Evolutionary conservation across 2,113 vertebrate species (phyloP).

Genomic region (Manacus vitellinus): DNA sequence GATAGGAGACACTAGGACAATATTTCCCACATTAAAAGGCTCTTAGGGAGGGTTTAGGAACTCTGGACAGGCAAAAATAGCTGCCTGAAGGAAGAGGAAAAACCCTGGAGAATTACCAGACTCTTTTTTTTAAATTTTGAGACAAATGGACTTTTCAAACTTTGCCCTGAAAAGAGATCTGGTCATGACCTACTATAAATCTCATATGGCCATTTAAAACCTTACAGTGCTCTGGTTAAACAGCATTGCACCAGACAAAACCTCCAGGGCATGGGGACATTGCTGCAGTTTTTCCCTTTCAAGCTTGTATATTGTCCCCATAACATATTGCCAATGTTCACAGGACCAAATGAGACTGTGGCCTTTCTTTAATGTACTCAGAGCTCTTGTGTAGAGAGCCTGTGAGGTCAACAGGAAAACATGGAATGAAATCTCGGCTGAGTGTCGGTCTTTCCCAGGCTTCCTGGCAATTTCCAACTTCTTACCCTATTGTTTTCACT

Average conservation of each 20-base stretch:
- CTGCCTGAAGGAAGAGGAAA: conserved; percentile 56
- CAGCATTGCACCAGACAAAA: conserved; percentile 57
- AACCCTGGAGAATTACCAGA: conserved; percentile 54
- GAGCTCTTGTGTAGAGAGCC: conserved; percentile 43
- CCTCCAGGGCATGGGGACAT: conserved; percentile 58
- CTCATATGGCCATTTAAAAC: conserved; percentile 57
- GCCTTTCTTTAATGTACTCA: conserved; percentile 64
- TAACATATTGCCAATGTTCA: conserved; percentile 68
- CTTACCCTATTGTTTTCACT: conserved; percentile 48
- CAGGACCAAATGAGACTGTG: conserved; percentile 57
- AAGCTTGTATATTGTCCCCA: conserved; percentile 58
- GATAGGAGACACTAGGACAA: conserved; percentile 14
- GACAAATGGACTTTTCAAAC: conserved; percentile 68
- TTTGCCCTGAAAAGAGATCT: conserved; percentile 66
- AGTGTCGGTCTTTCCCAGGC: conserved; percentile 44
- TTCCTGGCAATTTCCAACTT: conserved; percentile 57
- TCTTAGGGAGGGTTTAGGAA: conserved; percentile 26
- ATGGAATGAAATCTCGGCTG: conserved; percentile 47
- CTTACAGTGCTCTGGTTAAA: conserved; percentile 60
- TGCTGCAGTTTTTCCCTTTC: conserved; percentile 56
- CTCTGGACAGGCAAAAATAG: conserved; percentile 34
- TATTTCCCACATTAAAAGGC: conserved; percentile 42
- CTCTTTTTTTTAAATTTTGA: conserved; percentile 48
- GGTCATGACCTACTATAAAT: conserved; percentile 68
- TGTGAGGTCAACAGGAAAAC: conserved; percentile 67